Evolutionary conservation across 2,797 vertebrate genomes (phyloP).

Genomic region (Buceros bicornis): DNA sequence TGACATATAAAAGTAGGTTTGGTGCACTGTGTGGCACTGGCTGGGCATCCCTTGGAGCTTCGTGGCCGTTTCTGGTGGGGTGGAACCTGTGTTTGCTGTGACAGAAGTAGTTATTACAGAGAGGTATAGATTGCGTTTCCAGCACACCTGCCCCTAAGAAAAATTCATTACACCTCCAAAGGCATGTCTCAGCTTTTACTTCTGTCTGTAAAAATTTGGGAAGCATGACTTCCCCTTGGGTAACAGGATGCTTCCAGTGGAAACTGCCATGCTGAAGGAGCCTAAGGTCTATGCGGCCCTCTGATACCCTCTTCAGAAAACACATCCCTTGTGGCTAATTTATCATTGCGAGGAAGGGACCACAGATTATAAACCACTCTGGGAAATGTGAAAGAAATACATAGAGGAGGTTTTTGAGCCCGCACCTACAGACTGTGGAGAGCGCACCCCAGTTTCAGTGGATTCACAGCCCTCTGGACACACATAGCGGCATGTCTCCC

Average conservation of each 20-base stretch:
- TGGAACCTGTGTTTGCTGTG: neutral
- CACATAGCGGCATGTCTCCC: accelerated
- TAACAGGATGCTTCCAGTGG: neutral
- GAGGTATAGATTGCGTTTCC: neutral
- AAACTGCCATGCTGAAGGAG: accelerated
- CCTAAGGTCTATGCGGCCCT: neutral
- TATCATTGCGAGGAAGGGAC: neutral
- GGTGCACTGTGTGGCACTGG: neutral
- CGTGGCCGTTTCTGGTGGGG: neutral
- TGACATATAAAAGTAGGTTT: neutral
- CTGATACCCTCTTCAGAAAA: neutral
- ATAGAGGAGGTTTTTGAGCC: neutral
- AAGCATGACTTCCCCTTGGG: neutral
- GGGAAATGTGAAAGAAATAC: neutral
- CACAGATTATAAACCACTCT: neutral
- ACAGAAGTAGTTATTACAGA: neutral
- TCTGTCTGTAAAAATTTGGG: neutral
- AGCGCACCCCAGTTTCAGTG: neutral
- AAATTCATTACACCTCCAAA: neutral
- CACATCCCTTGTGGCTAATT: neutral
- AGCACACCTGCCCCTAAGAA: neutral
- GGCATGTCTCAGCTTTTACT: neutral
- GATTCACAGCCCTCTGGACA: neutral
- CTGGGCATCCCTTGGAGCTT: neutral
- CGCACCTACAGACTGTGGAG: accelerated